These are phyloP conservation scores for Cantharis lateralis DNA, from an alignment of 2,888 invertebrate species.

Conservation along the genomic window DNA sequence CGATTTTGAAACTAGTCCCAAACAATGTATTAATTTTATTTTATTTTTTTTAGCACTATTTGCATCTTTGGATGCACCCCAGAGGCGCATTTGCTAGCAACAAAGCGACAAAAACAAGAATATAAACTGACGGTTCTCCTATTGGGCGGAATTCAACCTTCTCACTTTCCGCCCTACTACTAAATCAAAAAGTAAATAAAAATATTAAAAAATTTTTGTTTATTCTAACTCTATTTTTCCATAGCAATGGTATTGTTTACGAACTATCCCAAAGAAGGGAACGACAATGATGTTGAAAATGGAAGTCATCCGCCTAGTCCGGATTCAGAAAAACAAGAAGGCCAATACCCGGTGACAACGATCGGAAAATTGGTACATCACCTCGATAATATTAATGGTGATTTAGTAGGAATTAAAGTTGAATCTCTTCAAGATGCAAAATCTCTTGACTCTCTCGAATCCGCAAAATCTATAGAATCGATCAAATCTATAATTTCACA, in stretches of 20 bases:
- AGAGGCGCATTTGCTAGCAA: conserved; percentile 15
- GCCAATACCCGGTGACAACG: not conserved
- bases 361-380: not conserved
- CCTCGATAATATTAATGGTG: not conserved
- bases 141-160: conserved; percentile 24
- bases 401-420: conserved; percentile 18
- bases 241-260: conserved; percentile 11
- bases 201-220: not conserved
- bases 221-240: not conserved
- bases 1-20: not conserved
- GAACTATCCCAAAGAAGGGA: conserved; percentile 5
- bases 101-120: conserved; percentile 12
- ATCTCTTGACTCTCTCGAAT: conserved; percentile 16
- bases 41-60: not conserved
- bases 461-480: conserved; percentile 22
- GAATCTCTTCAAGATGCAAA: conserved; percentile 19
- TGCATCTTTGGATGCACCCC: conserved; percentile 18
- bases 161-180: not conserved
- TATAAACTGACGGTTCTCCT: conserved; percentile 19
- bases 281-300: not conserved
- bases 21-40: not conserved
- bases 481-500: conserved; percentile 4
- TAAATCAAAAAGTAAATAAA: not conserved
- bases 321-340: not conserved
- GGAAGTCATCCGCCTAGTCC: not conserved